phyloP scores from a whole-genome alignment of 2,888 invertebrate genomes.

The Tiliacea aurago region DNA sequence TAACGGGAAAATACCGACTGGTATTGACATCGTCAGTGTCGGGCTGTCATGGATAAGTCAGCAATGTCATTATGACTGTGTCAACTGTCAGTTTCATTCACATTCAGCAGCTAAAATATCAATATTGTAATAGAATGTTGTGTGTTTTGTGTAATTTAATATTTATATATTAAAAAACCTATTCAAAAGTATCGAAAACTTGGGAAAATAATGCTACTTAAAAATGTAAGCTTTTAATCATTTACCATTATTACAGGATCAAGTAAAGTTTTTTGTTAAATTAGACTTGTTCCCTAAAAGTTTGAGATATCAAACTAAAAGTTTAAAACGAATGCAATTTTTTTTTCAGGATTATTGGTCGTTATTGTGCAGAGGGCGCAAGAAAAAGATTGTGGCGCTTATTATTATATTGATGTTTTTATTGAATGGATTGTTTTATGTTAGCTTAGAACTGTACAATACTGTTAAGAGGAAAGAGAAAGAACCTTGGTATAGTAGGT shows the following conservation, averaged over 20 bases:
- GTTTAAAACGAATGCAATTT: conserved; percentile 13
- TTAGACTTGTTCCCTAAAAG: not conserved
- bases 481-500: conserved; percentile 83
- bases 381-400: conserved; percentile 82
- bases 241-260: not conserved
- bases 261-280: not conserved
- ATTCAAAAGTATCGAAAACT: not conserved
- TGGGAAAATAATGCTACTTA: conserved; percentile 50
- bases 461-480: conserved; percentile 78
- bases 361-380: conserved; percentile 83
- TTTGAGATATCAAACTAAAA: not conserved
- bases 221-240: conserved; percentile 60
- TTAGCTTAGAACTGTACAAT: conserved; percentile 83
- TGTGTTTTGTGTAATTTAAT: conserved; percentile 25
- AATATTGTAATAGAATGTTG: not conserved
- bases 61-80: not conserved
- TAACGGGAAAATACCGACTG: not conserved
- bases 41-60: not conserved
- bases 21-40: not conserved
- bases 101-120: not conserved
- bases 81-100: not conserved
- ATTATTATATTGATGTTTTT: conserved; percentile 79
- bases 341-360: conserved; percentile 82
- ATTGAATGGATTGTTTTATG: conserved; percentile 85
- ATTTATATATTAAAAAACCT: conserved; percentile 14